Evolutionary conservation across 2,888 invertebrate genomes (phyloP), one percentile per base, ranked within the genome.

Genomic region (Stramonita haemastoma): DNA sequence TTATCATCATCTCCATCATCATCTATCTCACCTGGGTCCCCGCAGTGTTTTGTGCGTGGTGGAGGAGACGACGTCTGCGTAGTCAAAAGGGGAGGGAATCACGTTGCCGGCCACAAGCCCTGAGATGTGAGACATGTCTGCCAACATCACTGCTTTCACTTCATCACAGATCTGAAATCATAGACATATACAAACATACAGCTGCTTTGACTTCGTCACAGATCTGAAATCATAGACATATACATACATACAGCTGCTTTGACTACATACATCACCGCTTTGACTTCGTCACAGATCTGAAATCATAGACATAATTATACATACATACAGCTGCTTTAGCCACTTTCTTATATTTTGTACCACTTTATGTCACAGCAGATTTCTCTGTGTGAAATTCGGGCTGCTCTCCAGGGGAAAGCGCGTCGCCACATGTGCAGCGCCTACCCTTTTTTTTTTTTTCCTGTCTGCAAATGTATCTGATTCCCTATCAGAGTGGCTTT

Each of bases 11-110:
- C 46, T 5, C 8, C 70, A 70, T 22, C 22, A 70, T 6, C 77
- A 22, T 8, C 1, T n/a, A 13, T 22, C 34, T 86, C 32, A 95
- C 93, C 96, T 94, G 97, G 99, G 95, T 86, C 97, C 97, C 91
- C 97, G 97, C 32, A 99, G 97, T 4, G 99, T 99, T 95, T 99
- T 99, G 96, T 99, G 99, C 0, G 99, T 99, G 0, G 99, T 99
- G 0, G 99, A 98, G 0, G 98, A 98, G 8, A 99, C 99, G 91
- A 99, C 97, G 96, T 99, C 99, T 93, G 98, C 97, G 96, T 97
- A 97, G 94, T 98, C 97, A 95, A 99, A 99, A 0, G 99, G 99
- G 94, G 97, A 98, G 0, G 99, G 98, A 91, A 98, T 98, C 26
- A 98, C 96, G 96, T 97, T 98, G 93, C 98, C 98, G 89, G 99